Evolutionary conservation across 1,140 invertebrate genomes (phyloP).

Genomic region (Cydia amplana): DNA sequence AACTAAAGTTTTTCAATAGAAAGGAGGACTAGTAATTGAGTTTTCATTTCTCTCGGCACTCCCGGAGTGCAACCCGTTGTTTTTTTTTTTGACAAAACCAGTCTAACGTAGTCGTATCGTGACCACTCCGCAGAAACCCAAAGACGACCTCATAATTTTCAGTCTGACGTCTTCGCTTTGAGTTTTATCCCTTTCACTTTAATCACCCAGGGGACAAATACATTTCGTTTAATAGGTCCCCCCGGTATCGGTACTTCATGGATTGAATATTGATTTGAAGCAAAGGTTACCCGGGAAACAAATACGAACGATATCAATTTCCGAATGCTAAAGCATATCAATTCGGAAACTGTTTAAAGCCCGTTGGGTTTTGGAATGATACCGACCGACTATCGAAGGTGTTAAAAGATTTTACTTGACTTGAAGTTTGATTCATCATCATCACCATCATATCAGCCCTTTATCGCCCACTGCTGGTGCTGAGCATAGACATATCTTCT

Average conservation of each 20-base stretch:
- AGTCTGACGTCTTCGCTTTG: not conserved
- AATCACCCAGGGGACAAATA: conserved; percentile 8
- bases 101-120: no score
- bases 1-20: no score
- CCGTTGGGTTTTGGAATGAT: not conserved
- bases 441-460: no score
- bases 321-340: not conserved
- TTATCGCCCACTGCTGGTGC: no score
- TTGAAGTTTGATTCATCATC: not conserved
- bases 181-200: not conserved
- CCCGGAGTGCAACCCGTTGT: no score
- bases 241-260: not conserved
- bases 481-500: no score
- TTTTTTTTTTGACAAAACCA: no score
- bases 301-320: not conserved
- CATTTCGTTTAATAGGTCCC: conserved; percentile 13
- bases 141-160: not conserved
- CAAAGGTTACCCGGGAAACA: not conserved
- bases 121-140: not conserved
- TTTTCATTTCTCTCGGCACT: no score
- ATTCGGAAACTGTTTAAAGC: not conserved
- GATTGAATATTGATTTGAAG: not conserved
- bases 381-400: no score
- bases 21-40: no score
- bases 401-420: not conserved